Base-by-base conservation (phyloP, 2,888 invertebrate species). In the Cryptocephalus moraei region DNA sequence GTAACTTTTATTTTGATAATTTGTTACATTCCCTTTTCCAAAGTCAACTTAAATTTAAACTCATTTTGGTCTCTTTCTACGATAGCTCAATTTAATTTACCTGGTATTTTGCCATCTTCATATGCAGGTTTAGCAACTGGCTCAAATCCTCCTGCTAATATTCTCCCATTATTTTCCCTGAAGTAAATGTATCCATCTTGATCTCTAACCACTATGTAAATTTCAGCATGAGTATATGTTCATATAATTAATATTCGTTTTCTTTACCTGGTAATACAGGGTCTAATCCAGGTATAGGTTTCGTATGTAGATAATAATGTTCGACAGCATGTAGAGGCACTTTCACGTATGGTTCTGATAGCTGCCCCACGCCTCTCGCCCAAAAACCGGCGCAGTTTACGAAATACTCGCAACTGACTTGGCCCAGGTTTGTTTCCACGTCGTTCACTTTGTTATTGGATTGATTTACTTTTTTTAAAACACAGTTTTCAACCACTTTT, bases 341-440 rank as follows among this genome's bases (percentile, higher is more conserved):
- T 69, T 91, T 90, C 1, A 96, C 91, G 63, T 81, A 79, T 1
- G 93, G 93, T 49, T 82, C 79, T 22, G 91, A 86, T 52, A 88
- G 69, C 63, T 89, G 86, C 8, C 94, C 95, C 41, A 95, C 82
- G 68, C 86, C 84, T 55, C 93, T 78, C 0, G 93, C 91, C 93
- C 94, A 95, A 73, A 93, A 90, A 8, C 97, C 97, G 22, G 90
- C 87, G 67, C 92, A 91, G 72, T 97, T 97, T 32, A 99, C 89
- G 71, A 97, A 96, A 68, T 83, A 86, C 58, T 92, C 82, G 69
- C 95, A 95, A 52, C 86, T 77, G 10, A 93, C 80, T 9, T 75
- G 71, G 0, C 93, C 93, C 2, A 75, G 73, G 4, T 78, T 79
- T 0, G 93, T 93, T 59, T 87, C 84, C 8, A 92, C 86, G 4